phyloP scores from a whole-genome alignment of 2,888 invertebrate genomes.

The Nomada fucata region DNA sequence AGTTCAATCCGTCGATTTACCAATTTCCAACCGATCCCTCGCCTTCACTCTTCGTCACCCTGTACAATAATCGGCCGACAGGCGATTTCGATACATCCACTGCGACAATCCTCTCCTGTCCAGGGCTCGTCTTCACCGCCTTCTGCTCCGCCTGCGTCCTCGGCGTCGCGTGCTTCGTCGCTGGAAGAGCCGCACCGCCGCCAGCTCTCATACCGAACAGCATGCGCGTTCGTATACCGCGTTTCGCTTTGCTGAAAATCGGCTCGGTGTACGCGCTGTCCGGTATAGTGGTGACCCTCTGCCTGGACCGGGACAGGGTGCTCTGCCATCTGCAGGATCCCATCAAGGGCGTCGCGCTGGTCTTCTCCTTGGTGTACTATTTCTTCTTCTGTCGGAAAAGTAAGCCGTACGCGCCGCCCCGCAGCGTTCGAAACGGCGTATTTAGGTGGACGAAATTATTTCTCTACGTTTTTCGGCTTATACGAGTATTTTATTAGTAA shows the following conservation, averaged over 20 bases:
- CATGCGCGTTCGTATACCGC: constrained; percentile 82
- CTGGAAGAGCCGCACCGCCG: constrained; percentile 76
- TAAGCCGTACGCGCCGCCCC: constrained; percentile 77
- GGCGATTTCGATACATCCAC: too few relatives aligned
- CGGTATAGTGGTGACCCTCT: constrained; percentile 85
- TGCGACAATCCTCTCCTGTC: too few relatives aligned
- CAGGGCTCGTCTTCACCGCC: constrained; percentile 79
- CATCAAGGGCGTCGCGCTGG: constrained; percentile 86
- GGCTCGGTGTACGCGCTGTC: constrained; percentile 84
- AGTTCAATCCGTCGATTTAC: too few relatives aligned
- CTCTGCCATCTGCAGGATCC: constrained; percentile 88
- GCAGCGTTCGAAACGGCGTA: too few relatives aligned
- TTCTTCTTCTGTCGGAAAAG: constrained; percentile 87
- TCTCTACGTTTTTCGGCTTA: too few relatives aligned
- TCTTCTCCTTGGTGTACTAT: constrained; percentile 86
- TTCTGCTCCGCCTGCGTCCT: constrained; percentile 75
- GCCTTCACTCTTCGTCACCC: too few relatives aligned
- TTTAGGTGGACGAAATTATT: too few relatives aligned
- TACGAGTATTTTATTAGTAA: too few relatives aligned
- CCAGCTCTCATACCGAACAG: constrained; percentile 78
- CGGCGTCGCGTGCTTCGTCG: constrained; percentile 73
- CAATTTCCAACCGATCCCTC: too few relatives aligned
- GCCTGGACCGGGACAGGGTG: constrained; percentile 85
- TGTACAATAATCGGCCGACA: too few relatives aligned
- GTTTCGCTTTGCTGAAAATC: constrained; percentile 83